phyloP scores from a whole-genome alignment of 2,797 vertebrate genomes.

The Poeciliopsis gracilis region DNA sequence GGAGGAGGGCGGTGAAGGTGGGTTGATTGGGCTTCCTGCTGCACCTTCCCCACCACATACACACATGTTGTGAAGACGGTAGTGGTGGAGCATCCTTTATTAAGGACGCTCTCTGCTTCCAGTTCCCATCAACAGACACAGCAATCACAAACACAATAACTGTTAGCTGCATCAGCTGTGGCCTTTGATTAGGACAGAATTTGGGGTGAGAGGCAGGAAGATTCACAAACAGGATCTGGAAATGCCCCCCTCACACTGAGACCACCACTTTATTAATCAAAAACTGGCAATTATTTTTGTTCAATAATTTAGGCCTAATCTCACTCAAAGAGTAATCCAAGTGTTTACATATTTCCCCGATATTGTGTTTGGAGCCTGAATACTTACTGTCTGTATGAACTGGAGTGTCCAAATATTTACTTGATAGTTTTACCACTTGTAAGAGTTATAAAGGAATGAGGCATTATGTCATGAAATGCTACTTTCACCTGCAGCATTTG shows the following conservation, averaged over 20 bases:
- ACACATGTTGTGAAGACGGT: constrained; percentile 28
- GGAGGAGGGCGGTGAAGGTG: constrained; percentile 19
- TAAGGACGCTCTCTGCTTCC: constrained; percentile 53
- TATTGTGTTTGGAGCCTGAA: constrained; percentile 22
- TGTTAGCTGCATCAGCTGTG: constrained; percentile 58
- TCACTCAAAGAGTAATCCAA: constrained; percentile 33
- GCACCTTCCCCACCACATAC: constrained; percentile 19
- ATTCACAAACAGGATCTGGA: constrained; percentile 2
- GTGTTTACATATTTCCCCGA: constrained; percentile 37
- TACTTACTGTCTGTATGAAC: constrained; percentile 41
- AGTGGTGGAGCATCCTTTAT: constrained; percentile 43
- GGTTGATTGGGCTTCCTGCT: constrained; percentile 76
- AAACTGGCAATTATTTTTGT: constrained; percentile 30
- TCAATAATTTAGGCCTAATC: constrained; percentile 31
- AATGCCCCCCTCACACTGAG: constrained; percentile 11
- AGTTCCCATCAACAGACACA: constrained; percentile 52
- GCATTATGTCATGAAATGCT: neutral
- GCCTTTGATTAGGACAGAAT: constrained; percentile 63
- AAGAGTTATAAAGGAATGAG: constrained; percentile 37
- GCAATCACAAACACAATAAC: constrained; percentile 74
- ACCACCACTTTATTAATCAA: constrained; percentile 10
- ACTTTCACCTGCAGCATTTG: neutral
- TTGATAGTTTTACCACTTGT: constrained; percentile 53
- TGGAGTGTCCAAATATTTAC: constrained; percentile 34
- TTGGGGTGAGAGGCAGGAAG: constrained; percentile 33